These are phyloP conservation scores for Rachycentron canadum DNA, from an alignment of 2,797 vertebrate genomes.

Conservation along the genomic window DNA sequence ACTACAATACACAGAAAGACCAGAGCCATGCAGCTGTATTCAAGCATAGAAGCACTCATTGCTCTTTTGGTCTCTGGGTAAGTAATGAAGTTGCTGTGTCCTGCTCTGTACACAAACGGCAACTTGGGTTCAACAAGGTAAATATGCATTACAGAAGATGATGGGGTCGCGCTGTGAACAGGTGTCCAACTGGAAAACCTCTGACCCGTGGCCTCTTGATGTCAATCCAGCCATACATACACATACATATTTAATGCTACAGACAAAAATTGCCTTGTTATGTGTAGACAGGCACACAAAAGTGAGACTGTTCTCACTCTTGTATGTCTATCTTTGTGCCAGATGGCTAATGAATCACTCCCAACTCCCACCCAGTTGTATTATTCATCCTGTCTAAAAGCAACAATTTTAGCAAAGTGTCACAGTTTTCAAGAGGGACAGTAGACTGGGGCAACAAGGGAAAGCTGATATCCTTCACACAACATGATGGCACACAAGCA, in stretches of 20 bases:
- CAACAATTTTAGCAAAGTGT: slow-evolving; percentile 83
- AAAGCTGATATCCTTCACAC: slow-evolving; percentile 38
- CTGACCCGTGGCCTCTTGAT: background rate
- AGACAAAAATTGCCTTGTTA: slow-evolving; percentile 40
- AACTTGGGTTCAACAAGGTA: background rate
- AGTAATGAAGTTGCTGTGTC: background rate
- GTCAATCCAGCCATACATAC: slow-evolving; percentile 13
- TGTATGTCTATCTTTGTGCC: slow-evolving; percentile 74
- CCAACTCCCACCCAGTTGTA: slow-evolving; percentile 86
- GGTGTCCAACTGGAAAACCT: background rate
- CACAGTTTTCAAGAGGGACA: slow-evolving; percentile 54
- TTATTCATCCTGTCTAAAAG: slow-evolving; percentile 92
- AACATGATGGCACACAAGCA: background rate
- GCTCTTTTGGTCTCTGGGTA: background rate
- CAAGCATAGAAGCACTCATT: background rate
- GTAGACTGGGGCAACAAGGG: slow-evolving; percentile 19
- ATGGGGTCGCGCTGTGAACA: background rate
- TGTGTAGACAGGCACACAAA: slow-evolving; percentile 30
- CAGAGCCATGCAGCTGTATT: background rate
- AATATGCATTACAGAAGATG: background rate
- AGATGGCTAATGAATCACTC: slow-evolving; percentile 93
- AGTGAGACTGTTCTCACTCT: slow-evolving; percentile 56
- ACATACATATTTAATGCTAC: slow-evolving; percentile 4
- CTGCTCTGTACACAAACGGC: background rate
- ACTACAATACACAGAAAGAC: background rate